Conservation (phyloP, 2,888 invertebrate genomes). For the Phytoseiulus persimilis region DNA sequence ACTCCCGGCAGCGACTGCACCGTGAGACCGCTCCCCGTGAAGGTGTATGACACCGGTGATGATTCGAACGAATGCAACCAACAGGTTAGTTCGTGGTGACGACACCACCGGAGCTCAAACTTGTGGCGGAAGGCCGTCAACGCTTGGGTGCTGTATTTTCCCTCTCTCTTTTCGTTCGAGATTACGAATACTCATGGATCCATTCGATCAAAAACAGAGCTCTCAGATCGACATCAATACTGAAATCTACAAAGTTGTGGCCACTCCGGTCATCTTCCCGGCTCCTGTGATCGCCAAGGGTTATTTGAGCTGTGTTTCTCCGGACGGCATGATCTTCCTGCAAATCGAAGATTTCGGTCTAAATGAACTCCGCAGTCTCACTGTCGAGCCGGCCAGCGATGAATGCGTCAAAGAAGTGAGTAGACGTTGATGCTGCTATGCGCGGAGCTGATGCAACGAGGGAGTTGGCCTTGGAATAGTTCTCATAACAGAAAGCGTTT, state of each 20-base stretch:
- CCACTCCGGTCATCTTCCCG: slow-evolving; percentile 19
- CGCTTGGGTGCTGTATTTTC: no score
- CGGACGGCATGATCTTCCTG: slow-evolving; percentile 23
- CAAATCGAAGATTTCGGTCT: slow-evolving; percentile 35
- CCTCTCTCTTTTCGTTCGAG: no score
- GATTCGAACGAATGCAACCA: background rate
- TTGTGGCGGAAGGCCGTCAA: no score
- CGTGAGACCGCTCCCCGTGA: slow-evolving; percentile 9
- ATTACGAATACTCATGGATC: no score
- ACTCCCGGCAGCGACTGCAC: background rate
- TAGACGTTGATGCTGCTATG: background rate
- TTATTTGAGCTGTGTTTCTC: slow-evolving; percentile 18
- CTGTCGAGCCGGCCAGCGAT: slow-evolving; percentile 26
- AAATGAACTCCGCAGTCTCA: slow-evolving; percentile 22
- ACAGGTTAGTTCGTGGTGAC: background rate
- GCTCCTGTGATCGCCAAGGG: slow-evolving; percentile 32
- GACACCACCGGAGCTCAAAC: background rate
- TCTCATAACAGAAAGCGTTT: background rate
- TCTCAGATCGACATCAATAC: slow-evolving; percentile 31
- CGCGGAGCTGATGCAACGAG: background rate
- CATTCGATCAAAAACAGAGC: background rate
- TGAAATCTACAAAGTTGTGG: slow-evolving; percentile 22
- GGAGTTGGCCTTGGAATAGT: background rate
- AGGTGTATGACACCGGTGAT: slow-evolving; percentile 27
- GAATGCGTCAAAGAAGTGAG: background rate